Base-by-base conservation (phyloP, 1,140 invertebrate genomes). In the Rhyzopertha dominica region DNA sequence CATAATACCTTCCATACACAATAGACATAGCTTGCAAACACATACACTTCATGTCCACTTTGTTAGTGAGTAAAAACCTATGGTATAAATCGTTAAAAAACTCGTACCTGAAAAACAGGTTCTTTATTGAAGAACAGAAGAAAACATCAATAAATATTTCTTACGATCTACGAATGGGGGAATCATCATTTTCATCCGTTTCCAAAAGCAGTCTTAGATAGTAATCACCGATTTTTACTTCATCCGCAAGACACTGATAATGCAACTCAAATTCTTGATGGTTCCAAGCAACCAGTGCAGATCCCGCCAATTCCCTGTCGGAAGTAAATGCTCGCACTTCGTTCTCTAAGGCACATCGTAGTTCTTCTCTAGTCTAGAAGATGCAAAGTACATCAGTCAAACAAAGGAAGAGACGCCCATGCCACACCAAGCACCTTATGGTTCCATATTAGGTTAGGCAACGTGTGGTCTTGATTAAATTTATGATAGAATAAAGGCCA, bases 61-160 rank as follows among this genome's bases (percentile, higher is more conserved):
- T 78, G 23, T 67, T 72, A 8, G 90, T 89, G 31, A 96, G 78
- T 51, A 99, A 74, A 66, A 99, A 99, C 48, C 95, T 80, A 67
- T 99, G 95, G 68, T 99, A 99, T 5, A 99, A 74, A 65, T 98
- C 94, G 73, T 98, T 97, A 74, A 99, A 99, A 72, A 99, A 98
- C 68, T 96, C 90, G 64, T 92, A 85, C 17, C 88, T 90, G 58
- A 36, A 76, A 75, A 49, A 47, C 50, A 54, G 43, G 37, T 35
- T 12, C 10, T 19, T 14, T 25, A 35, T 47, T 16, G 45, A 4
- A 40, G 24, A 39, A 40, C 16, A 35, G 43, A 47, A 59, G 45
- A 44, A 46, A 30, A 28, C 20, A 47, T 17, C 5, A 35, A 34
- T 30, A 39, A 9, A 13, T 19, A 32, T 35, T 9, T 31, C 85